A percentile compares a stretch with the other conserved stretches of the same genome.
Conservation (phyloP, 2,113 vertebrate species). For the Pygoscelis adeliae region DNA sequence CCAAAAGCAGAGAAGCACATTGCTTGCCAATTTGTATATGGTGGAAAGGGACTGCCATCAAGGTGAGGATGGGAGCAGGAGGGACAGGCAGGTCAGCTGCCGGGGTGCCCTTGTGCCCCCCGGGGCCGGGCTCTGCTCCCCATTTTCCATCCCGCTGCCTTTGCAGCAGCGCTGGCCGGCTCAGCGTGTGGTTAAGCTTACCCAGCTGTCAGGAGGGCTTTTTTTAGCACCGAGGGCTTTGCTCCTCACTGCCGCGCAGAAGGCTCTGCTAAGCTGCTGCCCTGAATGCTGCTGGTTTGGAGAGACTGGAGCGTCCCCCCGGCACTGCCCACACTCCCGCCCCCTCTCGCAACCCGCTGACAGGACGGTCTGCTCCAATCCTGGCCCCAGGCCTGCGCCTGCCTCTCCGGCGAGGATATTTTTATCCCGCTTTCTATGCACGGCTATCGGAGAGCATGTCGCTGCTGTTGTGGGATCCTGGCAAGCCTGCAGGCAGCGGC, state of each 20-base stretch:
- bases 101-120: background rate
- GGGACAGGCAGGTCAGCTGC: background rate
- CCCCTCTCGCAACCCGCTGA: background rate
- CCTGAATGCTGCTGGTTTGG: conserved; percentile 7
- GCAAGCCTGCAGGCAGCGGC: background rate
- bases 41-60: background rate
- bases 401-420: background rate
- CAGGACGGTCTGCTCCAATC: background rate
- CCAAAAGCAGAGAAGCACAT: background rate
- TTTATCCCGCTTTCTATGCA: background rate
- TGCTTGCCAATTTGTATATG: rapidly evolving
- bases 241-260: rapidly evolving
- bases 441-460: rapidly evolving
- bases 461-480: background rate
- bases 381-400: background rate
- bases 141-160: background rate
- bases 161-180: background rate
- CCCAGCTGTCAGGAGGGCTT: conserved; percentile 51
- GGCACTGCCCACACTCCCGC: background rate
- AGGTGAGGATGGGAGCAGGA: background rate
- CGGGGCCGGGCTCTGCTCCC: background rate
- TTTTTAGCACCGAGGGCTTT: conserved; percentile 56
- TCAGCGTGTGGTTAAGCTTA: background rate
- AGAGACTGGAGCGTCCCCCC: background rate
- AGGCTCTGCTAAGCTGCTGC: conserved; percentile 9